Conservation (phyloP, 2,113 vertebrate species). For the Hydrolagus affinis region DNA sequence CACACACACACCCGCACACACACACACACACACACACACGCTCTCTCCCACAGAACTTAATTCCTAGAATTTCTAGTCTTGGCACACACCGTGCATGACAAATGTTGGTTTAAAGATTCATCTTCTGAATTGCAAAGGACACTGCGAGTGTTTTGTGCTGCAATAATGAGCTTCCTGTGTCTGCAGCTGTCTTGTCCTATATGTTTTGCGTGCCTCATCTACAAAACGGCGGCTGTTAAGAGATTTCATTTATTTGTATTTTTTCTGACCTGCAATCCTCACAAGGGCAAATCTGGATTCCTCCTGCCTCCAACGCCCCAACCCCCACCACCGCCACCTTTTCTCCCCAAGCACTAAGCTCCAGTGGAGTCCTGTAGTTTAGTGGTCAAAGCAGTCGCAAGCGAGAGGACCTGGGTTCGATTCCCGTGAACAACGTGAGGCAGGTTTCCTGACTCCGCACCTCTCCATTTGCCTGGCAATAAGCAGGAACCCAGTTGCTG, state of each 20-base stretch:
- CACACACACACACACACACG: too few species aligned
- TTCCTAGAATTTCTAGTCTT: constrained; percentile 11
- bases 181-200: not conserved
- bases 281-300: not conserved
- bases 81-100: not conserved
- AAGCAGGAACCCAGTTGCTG: too few species aligned
- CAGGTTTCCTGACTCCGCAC: too few species aligned
- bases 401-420: too few species aligned
- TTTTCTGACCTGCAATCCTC: not conserved
- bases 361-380: too few species aligned
- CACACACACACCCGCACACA: too few species aligned
- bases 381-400: too few species aligned
- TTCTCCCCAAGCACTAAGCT: not conserved
- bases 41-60: not conserved
- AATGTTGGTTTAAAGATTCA: not conserved
- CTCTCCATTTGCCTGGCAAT: too few species aligned
- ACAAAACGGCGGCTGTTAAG: not conserved
- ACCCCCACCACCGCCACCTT: not conserved
- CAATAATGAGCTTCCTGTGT: constrained; percentile 12
- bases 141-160: not conserved
- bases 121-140: constrained; percentile 6
- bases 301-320: not conserved
- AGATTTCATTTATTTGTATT: not conserved
- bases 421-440: too few species aligned
- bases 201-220: not conserved